These are phyloP conservation scores for Pyrrhia umbra DNA, from an alignment of 2,888 invertebrate species.

Conservation along the genomic window DNA sequence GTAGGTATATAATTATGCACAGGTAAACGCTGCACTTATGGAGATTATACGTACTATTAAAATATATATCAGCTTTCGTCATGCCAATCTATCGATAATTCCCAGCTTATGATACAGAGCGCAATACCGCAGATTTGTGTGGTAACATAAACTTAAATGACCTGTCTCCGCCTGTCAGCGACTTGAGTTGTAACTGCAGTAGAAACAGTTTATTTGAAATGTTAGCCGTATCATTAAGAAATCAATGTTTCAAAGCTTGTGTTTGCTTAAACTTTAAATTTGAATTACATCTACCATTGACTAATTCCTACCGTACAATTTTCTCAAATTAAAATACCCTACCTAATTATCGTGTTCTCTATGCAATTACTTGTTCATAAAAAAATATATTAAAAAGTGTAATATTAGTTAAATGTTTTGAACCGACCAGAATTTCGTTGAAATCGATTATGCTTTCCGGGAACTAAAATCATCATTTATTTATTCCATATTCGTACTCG, in stretches of 20 bases:
- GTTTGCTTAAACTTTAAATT: not conserved
- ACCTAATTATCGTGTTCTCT: too few relatives aligned
- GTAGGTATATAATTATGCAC: conserved; percentile 27
- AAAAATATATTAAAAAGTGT: too few relatives aligned
- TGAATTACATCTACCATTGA: too few relatives aligned
- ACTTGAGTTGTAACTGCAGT: not conserved
- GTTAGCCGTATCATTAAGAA: not conserved
- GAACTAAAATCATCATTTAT: not conserved
- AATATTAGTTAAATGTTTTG: too few relatives aligned
- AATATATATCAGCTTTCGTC: conserved; percentile 42
- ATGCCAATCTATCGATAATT: conserved; percentile 15
- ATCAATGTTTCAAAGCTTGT: not conserved
- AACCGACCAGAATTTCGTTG: too few relatives aligned
- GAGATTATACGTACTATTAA: conserved; percentile 17
- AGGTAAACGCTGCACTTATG: conserved; percentile 35
- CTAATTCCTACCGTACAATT: too few relatives aligned
- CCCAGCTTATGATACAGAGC: conserved; percentile 15
- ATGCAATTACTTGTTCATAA: too few relatives aligned
- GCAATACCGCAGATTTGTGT: conserved; percentile 23
- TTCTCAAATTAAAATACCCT: too few relatives aligned
- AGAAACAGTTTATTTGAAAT: not conserved
- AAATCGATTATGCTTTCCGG: not conserved
- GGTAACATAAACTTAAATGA: conserved; percentile 17
- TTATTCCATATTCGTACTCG: not conserved
- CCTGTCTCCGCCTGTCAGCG: conserved; percentile 11